A percentile compares a stretch with the other conserved stretches of the same genome.
Conservation (phyloP, 2,113 vertebrate genomes). For the Enhydra lutris region DNA sequence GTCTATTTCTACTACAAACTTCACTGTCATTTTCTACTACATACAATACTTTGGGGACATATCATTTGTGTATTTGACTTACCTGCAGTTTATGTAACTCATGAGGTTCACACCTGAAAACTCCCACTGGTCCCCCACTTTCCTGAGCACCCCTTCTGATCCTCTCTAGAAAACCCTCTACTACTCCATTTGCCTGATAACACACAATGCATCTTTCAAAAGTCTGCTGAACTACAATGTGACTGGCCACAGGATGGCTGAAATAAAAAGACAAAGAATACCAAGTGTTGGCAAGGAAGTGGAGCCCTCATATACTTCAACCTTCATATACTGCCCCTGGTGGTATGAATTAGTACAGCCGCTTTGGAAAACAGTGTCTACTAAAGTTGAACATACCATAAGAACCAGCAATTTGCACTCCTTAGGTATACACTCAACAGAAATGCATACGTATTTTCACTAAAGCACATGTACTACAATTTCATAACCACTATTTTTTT, state of each 20-base stretch:
- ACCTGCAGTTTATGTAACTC: background rate
- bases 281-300: background rate
- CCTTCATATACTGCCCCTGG: background rate
- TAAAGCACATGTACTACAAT: background rate
- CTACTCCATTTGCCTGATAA: background rate
- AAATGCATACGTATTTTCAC: background rate
- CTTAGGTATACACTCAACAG: background rate
- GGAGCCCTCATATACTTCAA: background rate
- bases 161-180: background rate
- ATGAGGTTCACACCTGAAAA: background rate
- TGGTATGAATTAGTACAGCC: background rate
- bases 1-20: background rate
- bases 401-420: background rate
- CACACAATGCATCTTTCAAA: background rate
- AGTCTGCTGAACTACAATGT: background rate
- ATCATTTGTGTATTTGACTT: background rate
- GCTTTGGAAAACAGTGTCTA: background rate
- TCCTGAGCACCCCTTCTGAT: background rate
- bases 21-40: background rate
- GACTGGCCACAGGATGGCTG: background rate
- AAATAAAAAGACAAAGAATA: background rate
- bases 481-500: background rate
- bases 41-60: background rate
- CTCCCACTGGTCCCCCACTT: background rate
- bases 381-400: background rate